Evolutionary conservation across 2,113 vertebrate genomes (phyloP).

Genomic region (Dromiciops gliroides): DNA sequence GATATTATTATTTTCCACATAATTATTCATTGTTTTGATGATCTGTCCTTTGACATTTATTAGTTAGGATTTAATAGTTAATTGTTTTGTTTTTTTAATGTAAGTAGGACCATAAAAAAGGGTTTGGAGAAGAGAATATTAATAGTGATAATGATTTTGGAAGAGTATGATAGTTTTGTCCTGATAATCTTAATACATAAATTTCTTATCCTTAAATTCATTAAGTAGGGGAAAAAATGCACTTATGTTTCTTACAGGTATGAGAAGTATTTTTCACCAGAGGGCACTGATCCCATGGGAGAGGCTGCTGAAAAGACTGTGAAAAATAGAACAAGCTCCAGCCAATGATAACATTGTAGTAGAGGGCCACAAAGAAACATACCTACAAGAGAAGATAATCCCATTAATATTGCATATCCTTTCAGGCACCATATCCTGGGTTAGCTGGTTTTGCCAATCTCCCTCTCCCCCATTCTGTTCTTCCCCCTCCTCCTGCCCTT

Average conservation of each 20-base stretch:
- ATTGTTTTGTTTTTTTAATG: not conserved
- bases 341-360: conserved; percentile 99
- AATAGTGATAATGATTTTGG: not conserved
- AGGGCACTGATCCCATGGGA: conserved; percentile 97
- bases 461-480: too few relatives aligned
- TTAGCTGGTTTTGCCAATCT: not conserved
- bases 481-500: too few relatives aligned
- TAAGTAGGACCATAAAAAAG: not conserved
- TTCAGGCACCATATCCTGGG: not conserved
- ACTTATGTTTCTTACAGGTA: conserved; percentile 87
- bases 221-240: conserved; percentile 28
- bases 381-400: conserved; percentile 84
- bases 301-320: conserved; percentile 97
- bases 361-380: conserved; percentile 96
- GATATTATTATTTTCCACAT: not conserved
- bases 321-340: conserved; percentile 99
- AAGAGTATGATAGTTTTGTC: not conserved
- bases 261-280: conserved; percentile 92
- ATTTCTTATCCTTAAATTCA: not conserved
- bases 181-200: not conserved
- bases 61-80: not conserved
- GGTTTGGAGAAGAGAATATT: not conserved
- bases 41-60: not conserved
- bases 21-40: not conserved
- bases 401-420: not conserved